Percentiles rank a stretch among this genome's conserved stretches.
These are phyloP conservation scores for Apeltes quadracus DNA, from an alignment of 2,113 vertebrate genomes.

Conservation along the genomic window DNA sequence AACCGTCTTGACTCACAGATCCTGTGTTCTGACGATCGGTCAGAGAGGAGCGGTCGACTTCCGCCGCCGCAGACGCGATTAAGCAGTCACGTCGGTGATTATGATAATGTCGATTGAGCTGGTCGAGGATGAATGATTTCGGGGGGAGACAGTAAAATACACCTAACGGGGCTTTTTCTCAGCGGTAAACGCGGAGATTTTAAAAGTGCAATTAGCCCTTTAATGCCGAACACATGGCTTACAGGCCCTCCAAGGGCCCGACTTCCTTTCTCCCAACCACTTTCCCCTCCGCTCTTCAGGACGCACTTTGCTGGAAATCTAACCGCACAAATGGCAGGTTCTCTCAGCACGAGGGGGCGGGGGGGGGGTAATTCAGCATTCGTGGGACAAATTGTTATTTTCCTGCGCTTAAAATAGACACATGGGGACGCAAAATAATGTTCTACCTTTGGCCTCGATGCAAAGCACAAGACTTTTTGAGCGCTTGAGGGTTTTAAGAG, in stretches of 20 bases:
- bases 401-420: conserved; percentile 70
- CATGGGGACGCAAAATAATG: conserved; percentile 25
- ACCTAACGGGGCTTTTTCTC: conserved; percentile 79
- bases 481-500: too few species aligned
- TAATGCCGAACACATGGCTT: conserved; percentile 82
- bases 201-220: conserved; percentile 81
- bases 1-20: conserved; percentile 51
- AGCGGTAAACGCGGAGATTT: conserved; percentile 78
- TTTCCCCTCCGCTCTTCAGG: conserved; percentile 66
- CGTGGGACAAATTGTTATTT: conserved; percentile 73
- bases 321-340: conserved; percentile 74
- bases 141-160: conserved; percentile 81
- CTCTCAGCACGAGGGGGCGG: conserved; percentile 48
- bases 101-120: conserved; percentile 81
- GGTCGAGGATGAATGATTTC: conserved; percentile 84
- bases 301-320: conserved; percentile 74
- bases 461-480: too few species aligned
- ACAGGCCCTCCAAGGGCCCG: conserved; percentile 65
- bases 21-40: conserved; percentile 61
- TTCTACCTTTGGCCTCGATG: conserved; percentile 14
- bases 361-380: conserved; percentile 61
- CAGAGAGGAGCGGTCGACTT: conserved; percentile 53
- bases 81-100: conserved; percentile 78
- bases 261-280: conserved; percentile 66
- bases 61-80: conserved; percentile 63